A percentile compares a stretch with the other conserved stretches of the same genome.
Evolutionary conservation across 2,888 invertebrate species (phyloP).

Genomic region (Cryptophagus acutangulus): DNA sequence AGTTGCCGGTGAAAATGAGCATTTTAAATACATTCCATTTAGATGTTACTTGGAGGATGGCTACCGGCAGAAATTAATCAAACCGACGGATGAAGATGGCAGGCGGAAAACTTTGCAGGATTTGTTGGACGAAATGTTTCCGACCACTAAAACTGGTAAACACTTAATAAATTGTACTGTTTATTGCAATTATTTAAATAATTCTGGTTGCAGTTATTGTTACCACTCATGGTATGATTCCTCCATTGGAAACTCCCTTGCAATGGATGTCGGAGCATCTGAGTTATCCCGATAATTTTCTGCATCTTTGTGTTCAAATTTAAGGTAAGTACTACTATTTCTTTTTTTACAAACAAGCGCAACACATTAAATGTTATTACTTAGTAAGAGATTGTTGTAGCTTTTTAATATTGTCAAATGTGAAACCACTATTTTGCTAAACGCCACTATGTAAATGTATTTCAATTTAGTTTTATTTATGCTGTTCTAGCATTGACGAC

Average conservation of each 20-base stretch:
- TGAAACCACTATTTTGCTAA: no score
- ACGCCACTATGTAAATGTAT: no score
- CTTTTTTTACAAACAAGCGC: no score
- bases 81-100: constrained; percentile 71
- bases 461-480: no score
- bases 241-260: constrained; percentile 83
- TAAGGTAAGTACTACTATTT: constrained; percentile 14
- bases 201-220: constrained; percentile 68
- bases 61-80: constrained; percentile 70
- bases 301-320: constrained; percentile 69
- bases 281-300: constrained; percentile 97
- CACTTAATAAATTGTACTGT: background rate
- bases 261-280: constrained; percentile 98
- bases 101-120: constrained; percentile 66
- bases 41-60: constrained; percentile 72
- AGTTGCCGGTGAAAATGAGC: constrained; percentile 68
- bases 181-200: constrained; percentile 8
- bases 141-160: constrained; percentile 52
- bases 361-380: no score
- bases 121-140: constrained; percentile 65
- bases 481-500: no score
- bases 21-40: constrained; percentile 86
- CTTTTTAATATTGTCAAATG: no score
- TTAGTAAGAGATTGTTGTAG: no score
- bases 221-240: constrained; percentile 83